Percentiles rank a stretch among this genome's conserved stretches.
Conservation (phyloP, 1,140 invertebrate species). For the Pinna nobilis region DNA sequence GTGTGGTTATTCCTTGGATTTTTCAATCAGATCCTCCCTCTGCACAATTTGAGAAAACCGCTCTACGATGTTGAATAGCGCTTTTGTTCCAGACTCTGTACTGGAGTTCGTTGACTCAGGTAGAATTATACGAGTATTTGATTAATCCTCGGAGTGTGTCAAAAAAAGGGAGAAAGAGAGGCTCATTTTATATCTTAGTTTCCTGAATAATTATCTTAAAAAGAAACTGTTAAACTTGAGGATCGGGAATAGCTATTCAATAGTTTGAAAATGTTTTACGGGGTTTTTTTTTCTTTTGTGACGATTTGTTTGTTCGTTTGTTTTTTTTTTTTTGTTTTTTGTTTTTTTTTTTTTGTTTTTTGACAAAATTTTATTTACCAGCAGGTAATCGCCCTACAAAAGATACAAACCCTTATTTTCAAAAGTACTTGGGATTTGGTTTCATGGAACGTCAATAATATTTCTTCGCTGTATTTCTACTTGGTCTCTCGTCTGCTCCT, state of each 20-base stretch:
- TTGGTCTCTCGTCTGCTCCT: constrained; percentile 11
- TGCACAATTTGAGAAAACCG: too few species aligned
- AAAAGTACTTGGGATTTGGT: background rate
- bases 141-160: constrained; percentile 26
- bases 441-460: background rate
- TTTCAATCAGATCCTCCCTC: too few species aligned
- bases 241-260: constrained; percentile 23
- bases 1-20: too few species aligned
- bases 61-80: too few species aligned
- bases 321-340: too few species aligned
- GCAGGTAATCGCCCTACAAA: constrained; percentile 15
- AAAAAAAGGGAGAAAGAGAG: constrained; percentile 5
- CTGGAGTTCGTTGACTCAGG: constrained; percentile 5
- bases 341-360: too few species aligned
- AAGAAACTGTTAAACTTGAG: constrained; percentile 29
- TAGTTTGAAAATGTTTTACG: constrained; percentile 1
- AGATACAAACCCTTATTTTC: background rate
- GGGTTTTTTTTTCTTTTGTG: too few species aligned
- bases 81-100: too few species aligned
- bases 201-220: constrained; percentile 14
- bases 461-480: background rate
- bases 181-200: constrained; percentile 17
- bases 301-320: too few species aligned
- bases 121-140: background rate
- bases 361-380: constrained; percentile 33